Percentiles rank a stretch among this genome's conserved stretches.
phyloP scores from a whole-genome alignment of 2,888 invertebrate genomes.

The Euzophera pinguis region DNA sequence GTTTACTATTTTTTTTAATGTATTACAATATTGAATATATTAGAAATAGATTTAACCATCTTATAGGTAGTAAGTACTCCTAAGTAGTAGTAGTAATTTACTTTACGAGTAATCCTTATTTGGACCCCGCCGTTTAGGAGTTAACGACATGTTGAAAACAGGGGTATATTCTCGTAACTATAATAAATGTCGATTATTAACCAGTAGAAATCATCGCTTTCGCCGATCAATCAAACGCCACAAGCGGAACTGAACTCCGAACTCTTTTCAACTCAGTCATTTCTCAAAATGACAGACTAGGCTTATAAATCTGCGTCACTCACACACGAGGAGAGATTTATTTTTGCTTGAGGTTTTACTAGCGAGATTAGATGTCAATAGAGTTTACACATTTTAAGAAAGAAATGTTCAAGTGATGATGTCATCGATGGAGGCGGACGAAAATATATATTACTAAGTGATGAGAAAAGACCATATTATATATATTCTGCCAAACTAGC shows the following conservation, averaged over 20 bases:
- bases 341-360: conserved; percentile 38
- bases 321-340: conserved; percentile 45
- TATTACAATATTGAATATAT: too few species aligned
- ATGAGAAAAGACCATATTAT: too few species aligned
- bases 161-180: too few species aligned
- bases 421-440: too few species aligned
- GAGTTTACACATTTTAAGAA: not conserved
- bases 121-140: not conserved
- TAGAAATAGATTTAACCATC: too few species aligned
- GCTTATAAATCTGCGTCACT: conserved; percentile 49
- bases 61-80: too few species aligned
- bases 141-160: not conserved
- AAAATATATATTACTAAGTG: too few species aligned
- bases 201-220: not conserved
- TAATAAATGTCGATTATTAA: not conserved
- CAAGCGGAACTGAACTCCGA: conserved; percentile 45
- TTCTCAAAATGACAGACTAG: conserved; percentile 58
- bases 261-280: conserved; percentile 48
- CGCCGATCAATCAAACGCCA: conserved; percentile 40
- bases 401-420: too few species aligned
- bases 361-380: not conserved
- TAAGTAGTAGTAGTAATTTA: too few species aligned
- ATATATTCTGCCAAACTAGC: too few species aligned
- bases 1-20: too few species aligned
- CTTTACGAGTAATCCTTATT: too few species aligned